phyloP scores from a whole-genome alignment of 2,888 invertebrate species.

The Apotomis capreana region DNA sequence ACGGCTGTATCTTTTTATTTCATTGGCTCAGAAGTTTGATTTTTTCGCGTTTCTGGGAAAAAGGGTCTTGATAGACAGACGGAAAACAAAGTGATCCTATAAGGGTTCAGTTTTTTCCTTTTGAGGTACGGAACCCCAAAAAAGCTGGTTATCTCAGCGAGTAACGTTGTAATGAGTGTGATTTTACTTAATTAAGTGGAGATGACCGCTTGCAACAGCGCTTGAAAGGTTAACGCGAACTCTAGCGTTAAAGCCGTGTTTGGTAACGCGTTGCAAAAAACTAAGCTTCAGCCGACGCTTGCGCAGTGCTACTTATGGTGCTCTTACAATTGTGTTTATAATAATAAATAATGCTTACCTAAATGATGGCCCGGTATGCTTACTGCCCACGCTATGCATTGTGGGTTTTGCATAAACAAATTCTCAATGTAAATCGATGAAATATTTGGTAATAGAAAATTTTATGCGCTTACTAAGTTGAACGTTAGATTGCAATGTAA shows the following conservation, averaged over 20 bases:
- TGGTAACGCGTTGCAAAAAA: conserved; percentile 56
- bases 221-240: conserved; percentile 49
- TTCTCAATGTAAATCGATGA: not conserved
- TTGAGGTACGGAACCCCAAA: too few relatives aligned
- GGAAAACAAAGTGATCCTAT: too few relatives aligned
- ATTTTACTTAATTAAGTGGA: conserved; percentile 32
- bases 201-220: conserved; percentile 42
- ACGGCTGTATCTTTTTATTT: too few relatives aligned
- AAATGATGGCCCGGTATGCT: conserved; percentile 4
- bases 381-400: conserved; percentile 9
- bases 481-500: not conserved
- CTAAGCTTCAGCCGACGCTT: conserved; percentile 58
- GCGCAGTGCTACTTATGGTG: conserved; percentile 45
- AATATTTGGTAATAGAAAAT: not conserved
- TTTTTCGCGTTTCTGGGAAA: too few relatives aligned
- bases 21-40: too few relatives aligned
- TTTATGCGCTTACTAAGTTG: not conserved
- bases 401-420: not conserved
- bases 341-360: conserved; percentile 35
- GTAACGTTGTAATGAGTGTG: conserved; percentile 9
- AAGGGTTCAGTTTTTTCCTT: too few relatives aligned
- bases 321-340: conserved; percentile 17
- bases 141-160: not conserved
- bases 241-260: conserved; percentile 44
- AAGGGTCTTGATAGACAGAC: too few relatives aligned